Percentiles rank a stretch among this genome's conserved stretches.
phyloP scores from a whole-genome alignment of 2,113 vertebrate species.

The Psittacara wagleri region DNA sequence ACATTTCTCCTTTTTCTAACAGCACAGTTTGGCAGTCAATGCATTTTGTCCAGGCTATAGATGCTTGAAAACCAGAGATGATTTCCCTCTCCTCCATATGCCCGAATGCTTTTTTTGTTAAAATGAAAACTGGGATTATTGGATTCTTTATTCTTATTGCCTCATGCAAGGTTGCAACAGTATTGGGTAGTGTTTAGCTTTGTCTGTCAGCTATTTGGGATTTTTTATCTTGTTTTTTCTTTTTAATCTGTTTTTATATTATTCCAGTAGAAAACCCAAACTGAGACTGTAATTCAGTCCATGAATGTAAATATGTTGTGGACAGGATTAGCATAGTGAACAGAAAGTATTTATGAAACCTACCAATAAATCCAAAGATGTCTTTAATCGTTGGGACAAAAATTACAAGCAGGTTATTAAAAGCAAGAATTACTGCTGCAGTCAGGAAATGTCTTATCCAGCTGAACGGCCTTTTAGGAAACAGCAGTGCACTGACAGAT shows the following conservation, averaged over 20 bases:
- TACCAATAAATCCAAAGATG: constrained; percentile 99
- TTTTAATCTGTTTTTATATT: background rate
- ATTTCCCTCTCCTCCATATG: background rate
- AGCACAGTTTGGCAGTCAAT: background rate
- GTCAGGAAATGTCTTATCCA: constrained; percentile 91
- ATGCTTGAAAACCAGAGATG: background rate
- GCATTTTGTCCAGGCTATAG: background rate
- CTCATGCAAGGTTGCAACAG: background rate
- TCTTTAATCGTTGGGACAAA: constrained; percentile 96
- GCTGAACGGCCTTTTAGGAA: constrained; percentile 89
- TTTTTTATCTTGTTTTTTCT: background rate
- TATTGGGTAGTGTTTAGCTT: background rate
- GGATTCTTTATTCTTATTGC: background rate
- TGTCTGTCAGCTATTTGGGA: background rate
- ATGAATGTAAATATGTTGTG: background rate
- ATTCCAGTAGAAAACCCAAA: background rate
- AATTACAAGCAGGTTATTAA: constrained; percentile 93
- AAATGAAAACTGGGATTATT: background rate
- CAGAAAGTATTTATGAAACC: constrained; percentile 50
- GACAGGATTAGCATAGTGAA: background rate
- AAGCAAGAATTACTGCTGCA: constrained; percentile 81
- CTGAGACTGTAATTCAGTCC: background rate
- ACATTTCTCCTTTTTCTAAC: background rate
- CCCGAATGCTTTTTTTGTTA: background rate
- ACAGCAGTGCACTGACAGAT: constrained; percentile 86